Base-by-base conservation (phyloP, 1,140 invertebrate genomes). In the Samia ricini region DNA sequence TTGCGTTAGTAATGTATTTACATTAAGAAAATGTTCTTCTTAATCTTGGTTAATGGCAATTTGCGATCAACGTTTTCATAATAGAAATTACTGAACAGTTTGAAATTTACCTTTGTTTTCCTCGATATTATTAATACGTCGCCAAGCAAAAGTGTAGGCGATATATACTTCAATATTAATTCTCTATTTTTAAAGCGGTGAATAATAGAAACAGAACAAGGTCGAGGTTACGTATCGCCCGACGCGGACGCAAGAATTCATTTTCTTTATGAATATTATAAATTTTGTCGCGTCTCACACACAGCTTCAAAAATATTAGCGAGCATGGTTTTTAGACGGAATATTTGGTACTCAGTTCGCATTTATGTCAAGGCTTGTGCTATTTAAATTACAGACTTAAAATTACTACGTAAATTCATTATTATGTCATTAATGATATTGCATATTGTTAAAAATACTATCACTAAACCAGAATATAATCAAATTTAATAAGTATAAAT, bases 231-330 rank as follows among this genome's bases (percentile, higher is more conserved):
- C 33, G 33, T 15, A 42, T 42, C 4, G 33, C 4, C 33, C 10
- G 33, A 42, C 33, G 10, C 26, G 26, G 21, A 24, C 52, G 7
- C 29, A 24, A 42, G 56, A 72, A 70, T 73, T 73, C 71, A 73
- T 73, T 70, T 70, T 70, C 63, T 63, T 70, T 70, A 70, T 68
- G 71, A 73, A 73, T 68, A 73, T 70, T 73, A 70, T 70, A 73
- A 73, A 73, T 73, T 70, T 21, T 12, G 65, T 52, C 71, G 63
- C 60, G 68, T 70, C 22, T 29, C 19, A n/a, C n/a, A n/a, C n/a
- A n/a, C n/a, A 52, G 52, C 56, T 15, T 52, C 56, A 59, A 61
- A 68, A 61, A 64, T 69, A 69, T 65, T 55, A 22, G 52, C 20
- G 21, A 10, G 52, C 22, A 6, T 24, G 24, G 22, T 42, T 42